Percentiles rank a stretch among this genome's conserved stretches.
These are phyloP conservation scores for Cacatua alba DNA, from an alignment of 2,113 vertebrate genomes.

Conservation along the genomic window DNA sequence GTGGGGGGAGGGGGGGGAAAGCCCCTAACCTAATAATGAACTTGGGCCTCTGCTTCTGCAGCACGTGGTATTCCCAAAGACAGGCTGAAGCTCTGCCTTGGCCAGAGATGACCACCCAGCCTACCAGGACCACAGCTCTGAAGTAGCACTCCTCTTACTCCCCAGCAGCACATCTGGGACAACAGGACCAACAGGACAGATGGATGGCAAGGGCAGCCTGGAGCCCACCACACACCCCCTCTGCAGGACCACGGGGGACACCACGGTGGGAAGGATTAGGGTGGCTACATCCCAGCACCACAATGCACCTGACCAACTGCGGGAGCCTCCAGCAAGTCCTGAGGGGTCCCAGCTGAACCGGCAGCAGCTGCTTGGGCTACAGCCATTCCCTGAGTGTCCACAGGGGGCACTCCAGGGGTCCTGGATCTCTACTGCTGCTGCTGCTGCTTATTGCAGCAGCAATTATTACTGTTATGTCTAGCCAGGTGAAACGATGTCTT, in stretches of 20 bases:
- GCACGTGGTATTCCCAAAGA: not conserved
- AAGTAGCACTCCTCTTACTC: not conserved
- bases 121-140: not conserved
- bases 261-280: accelerated
- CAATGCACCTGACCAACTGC: accelerated
- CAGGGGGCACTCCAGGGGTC: too few species aligned
- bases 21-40: not conserved
- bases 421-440: not conserved
- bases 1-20: too few species aligned
- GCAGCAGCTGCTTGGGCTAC: not conserved
- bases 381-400: accelerated
- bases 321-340: not conserved
- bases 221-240: not conserved
- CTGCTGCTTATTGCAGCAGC: not conserved
- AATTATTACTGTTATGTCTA: not conserved
- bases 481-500: accelerated
- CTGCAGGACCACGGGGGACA: too few species aligned
- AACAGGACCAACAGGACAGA: not conserved
- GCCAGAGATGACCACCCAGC: not conserved
- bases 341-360: not conserved
- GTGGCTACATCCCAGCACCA: not conserved
- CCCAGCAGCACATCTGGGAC: not conserved
- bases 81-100: not conserved
- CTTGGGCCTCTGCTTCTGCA: not conserved
- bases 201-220: accelerated